Conservation (phyloP, 2,888 invertebrate species). For the Oscheius sp. region DNA sequence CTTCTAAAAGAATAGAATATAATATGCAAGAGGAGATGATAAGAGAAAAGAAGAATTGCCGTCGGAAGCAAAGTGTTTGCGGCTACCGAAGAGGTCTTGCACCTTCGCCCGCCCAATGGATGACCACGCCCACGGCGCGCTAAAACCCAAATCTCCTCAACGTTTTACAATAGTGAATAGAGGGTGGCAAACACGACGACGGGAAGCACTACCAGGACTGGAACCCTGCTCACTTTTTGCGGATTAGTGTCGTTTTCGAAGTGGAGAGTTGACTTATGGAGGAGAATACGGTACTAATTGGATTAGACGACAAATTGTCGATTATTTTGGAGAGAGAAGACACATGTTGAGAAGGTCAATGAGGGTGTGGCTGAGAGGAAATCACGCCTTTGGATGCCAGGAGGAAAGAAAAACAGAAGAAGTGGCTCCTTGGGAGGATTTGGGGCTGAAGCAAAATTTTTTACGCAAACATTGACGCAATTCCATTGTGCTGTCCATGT, state of each 20-base stretch:
- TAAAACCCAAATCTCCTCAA: conserved; percentile 26
- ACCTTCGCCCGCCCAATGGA: conserved; percentile 21
- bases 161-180: conserved; percentile 22
- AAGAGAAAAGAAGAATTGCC: not conserved
- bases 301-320: conserved; percentile 16
- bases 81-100: conserved; percentile 7
- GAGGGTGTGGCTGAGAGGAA: too few species aligned
- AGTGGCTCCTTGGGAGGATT: too few species aligned
- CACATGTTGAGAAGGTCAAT: too few species aligned
- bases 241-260: conserved; percentile 10
- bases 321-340: conserved; percentile 2
- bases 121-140: conserved; percentile 12
- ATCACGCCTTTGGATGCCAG: too few species aligned
- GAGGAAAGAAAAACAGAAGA: too few species aligned
- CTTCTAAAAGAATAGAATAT: not conserved
- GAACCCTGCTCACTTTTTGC: conserved; percentile 5
- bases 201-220: conserved; percentile 3
- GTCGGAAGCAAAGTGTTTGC: not conserved
- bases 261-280: too few species aligned
- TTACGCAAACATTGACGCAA: too few species aligned
- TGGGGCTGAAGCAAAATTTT: too few species aligned
- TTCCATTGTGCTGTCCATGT: too few species aligned
- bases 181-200: conserved; percentile 1
- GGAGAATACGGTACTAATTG: conserved; percentile 6
- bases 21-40: not conserved